A percentile compares a stretch with the other conserved stretches of the same genome.
Conservation (phyloP, 2,888 invertebrate species). For the Drosophila glabriapex region DNA sequence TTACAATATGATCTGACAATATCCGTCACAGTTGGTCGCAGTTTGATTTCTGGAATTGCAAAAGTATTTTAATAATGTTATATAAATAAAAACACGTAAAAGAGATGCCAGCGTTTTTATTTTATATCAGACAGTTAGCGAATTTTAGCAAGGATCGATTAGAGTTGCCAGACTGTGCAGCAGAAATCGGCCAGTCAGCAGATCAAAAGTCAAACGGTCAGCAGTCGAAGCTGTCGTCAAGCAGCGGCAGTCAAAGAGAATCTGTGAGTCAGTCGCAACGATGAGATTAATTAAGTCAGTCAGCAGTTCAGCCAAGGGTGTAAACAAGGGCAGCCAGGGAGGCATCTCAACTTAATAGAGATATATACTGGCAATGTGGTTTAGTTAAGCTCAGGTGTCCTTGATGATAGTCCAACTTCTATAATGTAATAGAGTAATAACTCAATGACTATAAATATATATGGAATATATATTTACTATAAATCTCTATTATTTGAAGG, state of each 20-base stretch:
- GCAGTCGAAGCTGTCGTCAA: background rate
- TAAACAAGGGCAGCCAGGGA: no score
- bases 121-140: background rate
- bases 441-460: no score
- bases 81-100: background rate
- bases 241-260: background rate
- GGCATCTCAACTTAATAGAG: no score
- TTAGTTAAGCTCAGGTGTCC: no score
- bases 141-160: background rate
- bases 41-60: background rate
- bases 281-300: background rate
- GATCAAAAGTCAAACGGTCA: background rate
- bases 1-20: no score
- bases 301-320: background rate
- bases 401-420: no score
- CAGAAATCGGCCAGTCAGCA: background rate
- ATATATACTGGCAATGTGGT: no score
- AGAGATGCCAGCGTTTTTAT: background rate
- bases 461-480: no score
- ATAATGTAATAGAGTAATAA: no score
- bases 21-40: background rate
- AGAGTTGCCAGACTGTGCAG: background rate
- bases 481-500: no score
- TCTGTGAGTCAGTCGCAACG: background rate
- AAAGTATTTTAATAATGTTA: background rate